A percentile compares a stretch with the other conserved stretches of the same genome.
Evolutionary conservation across 2,888 invertebrate genomes (phyloP).

Genomic region (Latrodectus hesperus): DNA sequence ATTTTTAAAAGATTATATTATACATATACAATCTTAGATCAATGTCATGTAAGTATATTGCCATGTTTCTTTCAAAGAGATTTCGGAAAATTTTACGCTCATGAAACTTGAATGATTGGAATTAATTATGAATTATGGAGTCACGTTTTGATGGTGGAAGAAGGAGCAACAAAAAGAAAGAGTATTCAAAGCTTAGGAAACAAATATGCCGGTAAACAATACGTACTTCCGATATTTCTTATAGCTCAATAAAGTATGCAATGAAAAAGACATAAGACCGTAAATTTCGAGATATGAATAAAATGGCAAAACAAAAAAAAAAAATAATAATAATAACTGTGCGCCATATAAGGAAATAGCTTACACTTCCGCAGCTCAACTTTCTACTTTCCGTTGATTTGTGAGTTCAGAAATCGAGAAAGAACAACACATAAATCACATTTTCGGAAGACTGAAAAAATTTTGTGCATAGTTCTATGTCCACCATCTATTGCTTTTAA

Average conservation of each 20-base stretch:
- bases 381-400: background rate
- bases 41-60: no score
- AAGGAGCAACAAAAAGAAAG: no score
- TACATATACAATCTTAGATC: no score
- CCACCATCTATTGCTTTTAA: slow-evolving; percentile 41
- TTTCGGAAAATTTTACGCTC: no score
- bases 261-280: background rate
- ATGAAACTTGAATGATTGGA: no score
- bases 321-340: background rate
- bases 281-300: background rate
- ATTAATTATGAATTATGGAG: no score
- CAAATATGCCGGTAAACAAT: background rate
- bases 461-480: slow-evolving; percentile 15
- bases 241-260: background rate
- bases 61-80: no score
- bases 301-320: background rate
- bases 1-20: no score
- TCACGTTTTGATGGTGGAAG: no score
- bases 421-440: slow-evolving; percentile 1
- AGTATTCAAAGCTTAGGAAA: background rate
- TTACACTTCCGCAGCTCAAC: background rate
- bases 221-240: background rate
- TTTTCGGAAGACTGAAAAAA: background rate
- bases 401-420: background rate
- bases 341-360: background rate